Percentiles rank a stretch among this genome's conserved stretches.
These are phyloP conservation scores for Syndactyla subalaris DNA, from an alignment of 2,797 vertebrate genomes.

Conservation along the genomic window DNA sequence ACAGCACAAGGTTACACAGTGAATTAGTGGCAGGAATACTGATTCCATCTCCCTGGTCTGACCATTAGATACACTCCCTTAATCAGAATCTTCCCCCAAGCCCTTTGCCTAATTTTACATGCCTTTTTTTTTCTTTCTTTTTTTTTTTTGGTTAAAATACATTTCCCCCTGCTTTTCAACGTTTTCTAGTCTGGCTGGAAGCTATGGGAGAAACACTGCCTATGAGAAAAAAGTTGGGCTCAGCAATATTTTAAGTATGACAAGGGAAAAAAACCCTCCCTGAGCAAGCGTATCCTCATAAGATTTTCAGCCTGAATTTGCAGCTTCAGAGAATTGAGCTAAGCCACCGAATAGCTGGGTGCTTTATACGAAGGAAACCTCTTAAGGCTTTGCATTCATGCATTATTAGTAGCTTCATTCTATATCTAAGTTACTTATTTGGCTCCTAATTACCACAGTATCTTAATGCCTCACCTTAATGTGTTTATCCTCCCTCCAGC, in stretches of 20 bases:
- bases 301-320: constrained; percentile 52
- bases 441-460: constrained; percentile 51
- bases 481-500: constrained; percentile 33
- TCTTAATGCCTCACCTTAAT: constrained; percentile 51
- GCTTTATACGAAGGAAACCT: constrained; percentile 53
- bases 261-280: not conserved
- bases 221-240: constrained; percentile 20
- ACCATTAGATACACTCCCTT: constrained; percentile 33
- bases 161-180: not conserved
- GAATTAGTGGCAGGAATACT: constrained; percentile 51
- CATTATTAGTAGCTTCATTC: constrained; percentile 67
- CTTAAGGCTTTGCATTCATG: constrained; percentile 67
- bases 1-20: constrained; percentile 47
- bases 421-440: constrained; percentile 57
- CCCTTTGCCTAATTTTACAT: constrained; percentile 16
- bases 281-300: not conserved
- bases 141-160: not conserved
- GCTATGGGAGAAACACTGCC: not conserved
- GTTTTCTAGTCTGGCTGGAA: not conserved
- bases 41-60: constrained; percentile 43
- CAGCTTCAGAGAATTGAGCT: constrained; percentile 47
- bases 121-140: not conserved
- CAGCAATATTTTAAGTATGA: constrained; percentile 58
- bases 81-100: constrained; percentile 25
- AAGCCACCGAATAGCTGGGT: constrained; percentile 17